Evolutionary conservation across 2,888 invertebrate species (phyloP).

Genomic region (Drosophila recens): DNA sequence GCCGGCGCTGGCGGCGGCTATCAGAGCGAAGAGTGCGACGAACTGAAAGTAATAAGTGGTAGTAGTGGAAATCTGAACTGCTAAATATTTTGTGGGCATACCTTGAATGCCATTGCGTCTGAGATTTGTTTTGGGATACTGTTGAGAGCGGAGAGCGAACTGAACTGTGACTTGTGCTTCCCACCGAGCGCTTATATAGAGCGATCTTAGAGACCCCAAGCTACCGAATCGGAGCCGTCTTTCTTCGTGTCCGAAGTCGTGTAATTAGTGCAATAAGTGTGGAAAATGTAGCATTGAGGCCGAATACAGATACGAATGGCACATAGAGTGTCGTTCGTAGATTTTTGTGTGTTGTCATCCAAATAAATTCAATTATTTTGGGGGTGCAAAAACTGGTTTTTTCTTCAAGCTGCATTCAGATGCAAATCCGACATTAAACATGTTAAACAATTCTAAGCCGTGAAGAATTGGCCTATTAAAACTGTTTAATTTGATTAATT

Average conservation of each 20-base stretch:
- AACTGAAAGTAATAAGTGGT: slow-evolving; percentile 54
- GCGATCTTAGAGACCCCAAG: slow-evolving; percentile 20
- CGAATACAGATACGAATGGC: slow-evolving; percentile 11
- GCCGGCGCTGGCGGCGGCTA: slow-evolving; percentile 81
- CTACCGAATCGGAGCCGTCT: slow-evolving; percentile 36
- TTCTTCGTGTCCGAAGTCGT: slow-evolving; percentile 53
- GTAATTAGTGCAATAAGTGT: slow-evolving; percentile 78
- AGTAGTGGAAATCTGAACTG: neutral
- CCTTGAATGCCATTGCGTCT: slow-evolving; percentile 77
- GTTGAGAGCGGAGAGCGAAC: slow-evolving; percentile 56
- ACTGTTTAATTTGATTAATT: slow-evolving; percentile 3
- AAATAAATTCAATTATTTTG: slow-evolving; percentile 55
- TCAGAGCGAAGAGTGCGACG: slow-evolving; percentile 75
- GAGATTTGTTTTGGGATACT: slow-evolving; percentile 45
- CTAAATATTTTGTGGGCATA: slow-evolving; percentile 31
- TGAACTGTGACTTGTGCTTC: slow-evolving; percentile 67
- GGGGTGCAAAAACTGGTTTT: slow-evolving; percentile 48
- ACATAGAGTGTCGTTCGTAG: neutral
- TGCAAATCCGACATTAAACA: slow-evolving; percentile 6
- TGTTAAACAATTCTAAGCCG: slow-evolving; percentile 13
- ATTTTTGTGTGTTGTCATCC: slow-evolving; percentile 66
- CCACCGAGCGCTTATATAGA: slow-evolving; percentile 65
- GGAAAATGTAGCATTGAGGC: slow-evolving; percentile 66
- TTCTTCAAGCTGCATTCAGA: slow-evolving; percentile 19
- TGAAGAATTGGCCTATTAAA: slow-evolving; percentile 23